phyloP scores from a whole-genome alignment of 2,797 vertebrate genomes.

The Steatocranus sp. region DNA sequence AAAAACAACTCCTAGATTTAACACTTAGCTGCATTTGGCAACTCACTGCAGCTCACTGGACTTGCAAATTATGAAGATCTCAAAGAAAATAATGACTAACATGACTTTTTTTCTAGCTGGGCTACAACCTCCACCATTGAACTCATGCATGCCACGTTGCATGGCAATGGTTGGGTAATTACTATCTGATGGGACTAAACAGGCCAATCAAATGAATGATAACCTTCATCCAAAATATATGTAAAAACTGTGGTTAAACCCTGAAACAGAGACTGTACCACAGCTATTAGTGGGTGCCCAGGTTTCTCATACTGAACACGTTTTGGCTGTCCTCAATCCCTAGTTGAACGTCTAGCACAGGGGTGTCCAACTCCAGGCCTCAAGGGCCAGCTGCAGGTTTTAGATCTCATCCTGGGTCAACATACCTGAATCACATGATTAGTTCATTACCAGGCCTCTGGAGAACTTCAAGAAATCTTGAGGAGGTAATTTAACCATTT shows the following conservation, averaged over 20 bases:
- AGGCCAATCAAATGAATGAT: rapidly evolving
- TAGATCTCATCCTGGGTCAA: neutral
- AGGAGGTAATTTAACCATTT: rapidly evolving
- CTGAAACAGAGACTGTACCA: neutral
- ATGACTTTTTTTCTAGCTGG: neutral
- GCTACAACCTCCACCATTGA: neutral
- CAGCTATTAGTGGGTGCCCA: neutral
- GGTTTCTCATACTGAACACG: rapidly evolving
- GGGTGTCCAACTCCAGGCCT: neutral
- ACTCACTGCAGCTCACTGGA: neutral
- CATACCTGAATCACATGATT: rapidly evolving
- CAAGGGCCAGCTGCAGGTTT: neutral
- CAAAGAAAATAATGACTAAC: neutral
- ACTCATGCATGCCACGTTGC: neutral
- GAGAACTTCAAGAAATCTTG: neutral
- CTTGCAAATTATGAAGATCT: neutral
- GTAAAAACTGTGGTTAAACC: neutral
- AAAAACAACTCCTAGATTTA: neutral
- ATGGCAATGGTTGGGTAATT: neutral
- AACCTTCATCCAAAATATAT: neutral
- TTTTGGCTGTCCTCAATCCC: neutral
- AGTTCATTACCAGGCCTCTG: neutral
- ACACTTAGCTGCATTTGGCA: neutral
- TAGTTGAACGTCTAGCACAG: rapidly evolving
- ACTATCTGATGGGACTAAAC: neutral